Conservation (phyloP, 1,140 invertebrate genomes). For the Muscidifurax raptorellus region DNA sequence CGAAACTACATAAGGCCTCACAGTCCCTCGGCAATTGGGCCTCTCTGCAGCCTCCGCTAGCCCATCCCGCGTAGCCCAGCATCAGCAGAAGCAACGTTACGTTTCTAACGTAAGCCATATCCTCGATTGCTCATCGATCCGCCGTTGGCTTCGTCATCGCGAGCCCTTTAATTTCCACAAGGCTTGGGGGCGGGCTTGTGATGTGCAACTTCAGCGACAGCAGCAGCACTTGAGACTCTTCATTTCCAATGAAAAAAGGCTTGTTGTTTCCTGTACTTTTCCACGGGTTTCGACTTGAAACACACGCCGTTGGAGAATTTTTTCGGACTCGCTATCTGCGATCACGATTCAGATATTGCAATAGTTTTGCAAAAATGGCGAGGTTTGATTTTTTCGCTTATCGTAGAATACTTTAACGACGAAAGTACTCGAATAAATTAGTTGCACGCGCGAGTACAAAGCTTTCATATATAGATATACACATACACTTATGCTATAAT, state of each 20-base stretch:
- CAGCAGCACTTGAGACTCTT: background rate
- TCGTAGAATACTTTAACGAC: too few relatives aligned
- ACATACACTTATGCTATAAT: background rate
- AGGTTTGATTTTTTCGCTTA: too few relatives aligned
- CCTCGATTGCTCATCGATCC: background rate
- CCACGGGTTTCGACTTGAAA: background rate
- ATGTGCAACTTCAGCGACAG: background rate
- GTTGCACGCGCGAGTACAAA: too few relatives aligned
- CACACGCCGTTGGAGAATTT: too few relatives aligned
- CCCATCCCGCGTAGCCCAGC: constrained; percentile 45
- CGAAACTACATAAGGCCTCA: constrained; percentile 60
- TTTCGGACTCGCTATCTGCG: too few relatives aligned
- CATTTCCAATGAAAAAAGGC: background rate
- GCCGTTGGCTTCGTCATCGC: background rate
- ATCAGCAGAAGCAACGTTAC: constrained; percentile 37
- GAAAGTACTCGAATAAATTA: too few relatives aligned
- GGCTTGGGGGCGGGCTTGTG: background rate
- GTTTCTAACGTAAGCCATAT: background rate
- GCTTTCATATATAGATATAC: too few relatives aligned
- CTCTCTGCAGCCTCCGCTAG: constrained; percentile 59
- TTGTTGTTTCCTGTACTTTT: background rate
- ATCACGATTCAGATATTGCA: background rate
- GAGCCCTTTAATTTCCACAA: background rate
- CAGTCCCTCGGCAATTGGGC: constrained; percentile 63
- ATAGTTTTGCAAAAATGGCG: background rate